Conservation (phyloP, 2,888 invertebrate species). For the Dorcus parallelipipedus region DNA sequence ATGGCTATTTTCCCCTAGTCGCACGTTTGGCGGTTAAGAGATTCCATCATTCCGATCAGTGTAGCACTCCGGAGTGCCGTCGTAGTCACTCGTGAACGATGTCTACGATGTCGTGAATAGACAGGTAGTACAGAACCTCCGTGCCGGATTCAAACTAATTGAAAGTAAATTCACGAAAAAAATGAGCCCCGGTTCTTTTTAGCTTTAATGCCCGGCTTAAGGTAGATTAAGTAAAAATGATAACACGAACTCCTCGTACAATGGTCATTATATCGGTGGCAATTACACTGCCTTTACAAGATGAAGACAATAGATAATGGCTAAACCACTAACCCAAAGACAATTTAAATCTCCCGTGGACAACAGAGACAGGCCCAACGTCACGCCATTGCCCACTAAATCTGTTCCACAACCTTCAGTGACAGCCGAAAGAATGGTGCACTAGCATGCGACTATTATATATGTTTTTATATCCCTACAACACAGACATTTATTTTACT, state of each 20-base stretch:
- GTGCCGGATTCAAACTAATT: neutral
- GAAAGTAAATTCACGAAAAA: neutral
- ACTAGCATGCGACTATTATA: slow-evolving; percentile 40
- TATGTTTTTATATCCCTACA: slow-evolving; percentile 5
- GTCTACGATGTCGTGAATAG: slow-evolving; percentile 43
- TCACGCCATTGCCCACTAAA: slow-evolving; percentile 50
- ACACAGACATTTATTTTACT: neutral
- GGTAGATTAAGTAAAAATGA: slow-evolving; percentile 16
- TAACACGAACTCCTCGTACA: slow-evolving; percentile 10
- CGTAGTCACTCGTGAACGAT: slow-evolving; percentile 48
- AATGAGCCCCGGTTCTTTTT: neutral
- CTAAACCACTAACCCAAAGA: slow-evolving; percentile 44
- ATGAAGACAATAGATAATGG: slow-evolving; percentile 44
- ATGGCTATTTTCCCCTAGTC: slow-evolving; percentile 51
- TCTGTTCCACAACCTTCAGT: slow-evolving; percentile 43
- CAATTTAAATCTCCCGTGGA: slow-evolving; percentile 47
- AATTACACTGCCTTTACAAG: slow-evolving; percentile 42
- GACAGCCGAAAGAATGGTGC: slow-evolving; percentile 41
- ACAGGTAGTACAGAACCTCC: slow-evolving; percentile 28
- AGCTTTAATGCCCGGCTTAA: neutral
- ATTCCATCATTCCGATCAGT: slow-evolving; percentile 53
- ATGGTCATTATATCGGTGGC: slow-evolving; percentile 30
- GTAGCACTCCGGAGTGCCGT: slow-evolving; percentile 50
- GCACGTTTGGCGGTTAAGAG: slow-evolving; percentile 51
- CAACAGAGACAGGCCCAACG: slow-evolving; percentile 44